Evolutionary conservation across 2,888 invertebrate species (phyloP).

Genomic region (Artemia sinica): DNA sequence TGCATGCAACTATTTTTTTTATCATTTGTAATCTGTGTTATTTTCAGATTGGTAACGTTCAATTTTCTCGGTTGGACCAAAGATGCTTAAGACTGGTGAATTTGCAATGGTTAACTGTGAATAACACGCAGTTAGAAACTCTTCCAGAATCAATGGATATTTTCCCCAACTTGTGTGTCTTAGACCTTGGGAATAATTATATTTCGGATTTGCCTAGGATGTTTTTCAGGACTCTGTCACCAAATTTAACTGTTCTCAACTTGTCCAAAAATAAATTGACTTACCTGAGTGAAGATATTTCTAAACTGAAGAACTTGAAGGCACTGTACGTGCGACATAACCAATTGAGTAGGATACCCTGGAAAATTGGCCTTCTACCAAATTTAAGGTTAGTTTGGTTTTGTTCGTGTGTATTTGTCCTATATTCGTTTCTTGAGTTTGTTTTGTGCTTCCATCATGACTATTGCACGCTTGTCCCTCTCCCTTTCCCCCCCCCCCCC

Average conservation of each 20-base stretch:
- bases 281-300: neutral
- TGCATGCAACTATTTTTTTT: too few relatives aligned
- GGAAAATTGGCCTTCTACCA: conserved; percentile 6
- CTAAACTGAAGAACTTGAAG: neutral
- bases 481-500: too few relatives aligned
- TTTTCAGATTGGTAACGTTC: neutral
- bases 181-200: neutral
- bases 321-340: conserved; percentile 4
- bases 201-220: neutral
- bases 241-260: neutral
- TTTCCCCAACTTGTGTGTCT: neutral
- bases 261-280: conserved; percentile 8
- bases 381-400: neutral
- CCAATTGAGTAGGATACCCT: neutral
- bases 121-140: neutral
- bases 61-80: conserved; percentile 5
- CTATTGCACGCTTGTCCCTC: too few relatives aligned
- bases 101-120: neutral
- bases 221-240: conserved; percentile 1
- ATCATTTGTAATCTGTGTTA: too few relatives aligned
- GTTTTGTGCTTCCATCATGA: too few relatives aligned
- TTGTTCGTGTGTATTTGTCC: neutral
- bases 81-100: conserved; percentile 11
- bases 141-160: conserved; percentile 8
- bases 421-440: too few relatives aligned